Evolutionary conservation across 2,888 invertebrate genomes (phyloP).

Genomic region (Abscondita cerata): DNA sequence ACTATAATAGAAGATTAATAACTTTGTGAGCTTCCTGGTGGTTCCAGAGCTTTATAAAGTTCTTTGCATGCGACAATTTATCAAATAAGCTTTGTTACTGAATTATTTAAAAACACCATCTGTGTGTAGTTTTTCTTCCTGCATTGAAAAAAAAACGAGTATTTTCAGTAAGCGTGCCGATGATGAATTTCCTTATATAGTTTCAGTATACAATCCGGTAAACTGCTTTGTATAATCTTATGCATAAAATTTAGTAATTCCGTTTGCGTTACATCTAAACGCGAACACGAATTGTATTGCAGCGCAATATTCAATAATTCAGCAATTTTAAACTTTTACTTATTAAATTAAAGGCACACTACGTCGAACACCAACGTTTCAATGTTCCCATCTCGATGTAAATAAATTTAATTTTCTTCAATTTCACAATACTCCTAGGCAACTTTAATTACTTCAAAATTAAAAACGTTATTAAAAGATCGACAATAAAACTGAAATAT

Average conservation of each 20-base stretch:
- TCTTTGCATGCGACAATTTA: background rate
- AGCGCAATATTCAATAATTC: slow-evolving; percentile 18
- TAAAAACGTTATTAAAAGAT: too few species aligned
- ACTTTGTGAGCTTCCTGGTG: slow-evolving; percentile 15
- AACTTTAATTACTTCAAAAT: too few species aligned
- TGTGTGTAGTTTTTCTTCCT: background rate
- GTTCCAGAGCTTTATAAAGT: slow-evolving; percentile 19
- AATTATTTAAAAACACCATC: background rate
- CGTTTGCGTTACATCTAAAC: slow-evolving; percentile 12
- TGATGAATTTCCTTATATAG: slow-evolving; percentile 13
- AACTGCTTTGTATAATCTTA: slow-evolving; percentile 12
- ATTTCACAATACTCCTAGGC: too few species aligned
- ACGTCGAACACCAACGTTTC: too few species aligned
- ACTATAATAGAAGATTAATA: slow-evolving; percentile 26
- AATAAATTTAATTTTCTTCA: too few species aligned
- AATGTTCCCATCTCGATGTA: too few species aligned
- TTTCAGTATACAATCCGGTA: slow-evolving; percentile 2
- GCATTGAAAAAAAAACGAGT: background rate
- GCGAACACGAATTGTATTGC: background rate
- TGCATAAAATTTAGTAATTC: slow-evolving; percentile 25
- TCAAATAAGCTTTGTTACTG: background rate
- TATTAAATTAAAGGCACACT: too few species aligned
- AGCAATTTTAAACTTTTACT: too few species aligned
- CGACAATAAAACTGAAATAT: too few species aligned
- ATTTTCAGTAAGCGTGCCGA: background rate